These are phyloP conservation scores for Sycophaga agraensis DNA, from an alignment of 1,140 invertebrate species.

Conservation along the genomic window DNA sequence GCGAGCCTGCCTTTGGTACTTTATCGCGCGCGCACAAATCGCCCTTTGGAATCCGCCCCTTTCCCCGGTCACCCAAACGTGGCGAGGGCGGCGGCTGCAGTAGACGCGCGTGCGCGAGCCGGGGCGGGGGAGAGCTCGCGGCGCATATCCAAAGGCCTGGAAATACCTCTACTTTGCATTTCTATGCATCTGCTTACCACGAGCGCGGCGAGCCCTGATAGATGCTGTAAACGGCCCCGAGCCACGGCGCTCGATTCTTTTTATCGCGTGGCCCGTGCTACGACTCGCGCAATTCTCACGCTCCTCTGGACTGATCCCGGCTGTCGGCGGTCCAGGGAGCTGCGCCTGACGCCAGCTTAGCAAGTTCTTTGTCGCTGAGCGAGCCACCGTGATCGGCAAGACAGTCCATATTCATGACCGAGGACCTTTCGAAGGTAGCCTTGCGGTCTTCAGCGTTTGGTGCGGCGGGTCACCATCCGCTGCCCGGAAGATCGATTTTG, in stretches of 20 bases:
- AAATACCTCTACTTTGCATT: conserved; percentile 17
- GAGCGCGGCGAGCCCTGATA: not conserved
- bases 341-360: conserved; percentile 6
- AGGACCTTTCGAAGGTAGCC: no score
- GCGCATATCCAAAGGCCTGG: not conserved
- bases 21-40: no score
- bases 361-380: conserved; percentile 16
- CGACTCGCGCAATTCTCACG: no score
- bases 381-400: not conserved
- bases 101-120: no score
- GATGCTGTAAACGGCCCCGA: not conserved
- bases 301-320: not conserved
- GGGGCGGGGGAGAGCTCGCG: no score
- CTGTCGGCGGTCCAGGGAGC: not conserved
- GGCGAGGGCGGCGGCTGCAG: no score
- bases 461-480: no score
- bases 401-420: conserved; percentile 17
- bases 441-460: no score
- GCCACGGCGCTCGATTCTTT: not conserved
- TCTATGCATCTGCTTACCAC: conserved; percentile 15
- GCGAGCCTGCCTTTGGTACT: no score
- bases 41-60: no score
- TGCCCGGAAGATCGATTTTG: no score
- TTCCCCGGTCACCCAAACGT: no score
- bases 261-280: not conserved